Base-by-base conservation (phyloP, 2,113 vertebrate species). In the Percopsis transmontana region DNA sequence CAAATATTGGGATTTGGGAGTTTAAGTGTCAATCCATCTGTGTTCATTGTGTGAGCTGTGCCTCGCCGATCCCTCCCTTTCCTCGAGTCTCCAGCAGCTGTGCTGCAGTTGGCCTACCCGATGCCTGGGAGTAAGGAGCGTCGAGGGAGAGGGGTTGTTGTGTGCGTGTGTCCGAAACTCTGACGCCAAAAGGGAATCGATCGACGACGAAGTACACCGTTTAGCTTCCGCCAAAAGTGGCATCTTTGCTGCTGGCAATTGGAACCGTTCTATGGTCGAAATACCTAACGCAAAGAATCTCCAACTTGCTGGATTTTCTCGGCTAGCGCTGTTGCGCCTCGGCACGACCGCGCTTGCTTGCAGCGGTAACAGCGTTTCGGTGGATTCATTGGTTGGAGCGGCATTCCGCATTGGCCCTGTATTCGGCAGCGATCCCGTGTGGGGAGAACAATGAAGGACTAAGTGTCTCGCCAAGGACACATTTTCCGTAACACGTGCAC, bases 41-140 rank as follows among this genome's bases (percentile, higher is more conserved):
- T 77, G 81, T 70, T 74, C 76, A 66, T 59, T 69, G 48, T 42
- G 16, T 65, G 40, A 23, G 62, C 18, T 24, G 4, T 24, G 16
- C 11, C 58, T 59, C 50, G 57, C 62, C 54, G 76, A 68, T 77
- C 82, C 88, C 84, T 82, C 72, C 82, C 61, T 80, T 66, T 72
- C 66, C 79, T 63, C 52, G 70, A 69, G 71, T 48, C 82, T 87
- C 82, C 74, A 74, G 79, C 86, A 85, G 87, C 85, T 70, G 81
- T 72, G 68, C 76, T 84, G 83, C 85, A 80, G 71, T 85, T 76
- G 74, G 79, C 60, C 83, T 69, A 62, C 72, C 66, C 68, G 60
- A 79, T 86, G 61, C 62, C 62, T 66, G 58, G 45, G 72, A 41
- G 47, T 72, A 67, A 73, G 70, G n/a, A 52, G 56, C 76, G 73